These are phyloP conservation scores for Acanthisitta chloris DNA, from an alignment of 2,113 vertebrate genomes.

Conservation along the genomic window DNA sequence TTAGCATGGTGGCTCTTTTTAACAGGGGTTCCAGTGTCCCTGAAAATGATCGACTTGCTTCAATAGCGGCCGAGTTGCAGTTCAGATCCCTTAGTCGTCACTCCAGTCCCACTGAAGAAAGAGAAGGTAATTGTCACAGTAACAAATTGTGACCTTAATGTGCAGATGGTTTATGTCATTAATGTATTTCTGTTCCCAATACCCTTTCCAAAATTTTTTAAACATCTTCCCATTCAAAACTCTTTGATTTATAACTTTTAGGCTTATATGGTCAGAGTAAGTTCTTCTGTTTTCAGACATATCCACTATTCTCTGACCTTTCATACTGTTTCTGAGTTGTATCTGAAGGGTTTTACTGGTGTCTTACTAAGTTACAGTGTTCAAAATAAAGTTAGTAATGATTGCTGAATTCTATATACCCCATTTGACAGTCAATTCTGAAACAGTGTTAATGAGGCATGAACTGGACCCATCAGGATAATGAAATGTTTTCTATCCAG, in stretches of 20 bases:
- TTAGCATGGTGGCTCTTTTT: conserved; percentile 10
- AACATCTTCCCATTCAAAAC: neutral
- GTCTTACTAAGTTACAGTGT: neutral
- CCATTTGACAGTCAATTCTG: neutral
- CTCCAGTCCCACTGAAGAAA: conserved; percentile 95
- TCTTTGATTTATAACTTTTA: neutral
- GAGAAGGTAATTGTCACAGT: conserved; percentile 82
- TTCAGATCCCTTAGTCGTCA: conserved; percentile 96
- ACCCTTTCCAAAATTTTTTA: neutral
- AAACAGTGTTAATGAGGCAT: neutral
- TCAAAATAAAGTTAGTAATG: neutral
- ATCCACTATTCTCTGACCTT: neutral
- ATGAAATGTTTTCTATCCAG: neutral
- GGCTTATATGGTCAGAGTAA: neutral
- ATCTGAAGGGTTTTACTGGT: neutral
- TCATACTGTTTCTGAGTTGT: neutral
- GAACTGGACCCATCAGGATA: neutral
- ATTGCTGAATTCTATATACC: neutral
- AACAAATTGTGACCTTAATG: neutral
- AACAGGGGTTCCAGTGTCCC: conserved; percentile 89
- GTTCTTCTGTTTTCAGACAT: neutral
- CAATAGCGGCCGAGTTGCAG: conserved; percentile 89
- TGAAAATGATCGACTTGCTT: conserved; percentile 92
- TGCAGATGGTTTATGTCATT: neutral
- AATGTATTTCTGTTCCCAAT: neutral